Conservation (phyloP, 2,888 invertebrate species). For the Thymelicus acteon region DNA sequence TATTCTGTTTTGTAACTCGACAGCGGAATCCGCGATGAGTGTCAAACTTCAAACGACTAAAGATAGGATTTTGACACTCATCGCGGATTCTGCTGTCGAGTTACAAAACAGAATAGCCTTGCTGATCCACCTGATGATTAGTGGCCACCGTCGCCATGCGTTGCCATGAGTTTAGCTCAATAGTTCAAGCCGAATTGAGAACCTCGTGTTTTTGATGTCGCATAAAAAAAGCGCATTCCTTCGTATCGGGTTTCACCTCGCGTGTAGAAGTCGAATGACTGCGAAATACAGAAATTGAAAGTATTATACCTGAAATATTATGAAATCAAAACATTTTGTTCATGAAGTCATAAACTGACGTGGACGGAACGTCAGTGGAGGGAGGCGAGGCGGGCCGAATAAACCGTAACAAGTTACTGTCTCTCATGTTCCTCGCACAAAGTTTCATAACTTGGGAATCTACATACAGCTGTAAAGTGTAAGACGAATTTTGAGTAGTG, state of each 20-base stretch:
- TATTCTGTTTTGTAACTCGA: too few relatives aligned
- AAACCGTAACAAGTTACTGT: conserved; percentile 30
- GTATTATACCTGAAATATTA: not conserved
- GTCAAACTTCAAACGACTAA: too few relatives aligned
- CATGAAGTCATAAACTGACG: conserved; percentile 32
- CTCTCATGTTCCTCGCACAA: conserved; percentile 11
- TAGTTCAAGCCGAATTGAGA: too few relatives aligned
- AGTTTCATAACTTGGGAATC: conserved; percentile 46
- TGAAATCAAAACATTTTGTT: conserved; percentile 24
- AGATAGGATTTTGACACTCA: too few relatives aligned
- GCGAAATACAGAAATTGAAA: not conserved
- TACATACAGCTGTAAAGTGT: conserved; percentile 71
- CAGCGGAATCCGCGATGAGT: too few relatives aligned
- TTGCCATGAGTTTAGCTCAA: too few relatives aligned
- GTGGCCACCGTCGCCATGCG: too few relatives aligned
- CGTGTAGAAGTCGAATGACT: not conserved
- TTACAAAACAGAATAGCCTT: too few relatives aligned
- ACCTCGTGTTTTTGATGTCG: not conserved
- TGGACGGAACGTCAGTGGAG: conserved; percentile 1
- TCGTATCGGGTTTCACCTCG: not conserved
- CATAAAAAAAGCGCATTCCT: too few relatives aligned
- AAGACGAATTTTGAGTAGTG: conserved; percentile 68
- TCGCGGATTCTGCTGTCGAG: too few relatives aligned
- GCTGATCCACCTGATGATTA: too few relatives aligned
- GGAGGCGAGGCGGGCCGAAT: conserved; percentile 12